Conservation (phyloP, 2,888 invertebrate species). For the Odontothrips loti region DNA sequence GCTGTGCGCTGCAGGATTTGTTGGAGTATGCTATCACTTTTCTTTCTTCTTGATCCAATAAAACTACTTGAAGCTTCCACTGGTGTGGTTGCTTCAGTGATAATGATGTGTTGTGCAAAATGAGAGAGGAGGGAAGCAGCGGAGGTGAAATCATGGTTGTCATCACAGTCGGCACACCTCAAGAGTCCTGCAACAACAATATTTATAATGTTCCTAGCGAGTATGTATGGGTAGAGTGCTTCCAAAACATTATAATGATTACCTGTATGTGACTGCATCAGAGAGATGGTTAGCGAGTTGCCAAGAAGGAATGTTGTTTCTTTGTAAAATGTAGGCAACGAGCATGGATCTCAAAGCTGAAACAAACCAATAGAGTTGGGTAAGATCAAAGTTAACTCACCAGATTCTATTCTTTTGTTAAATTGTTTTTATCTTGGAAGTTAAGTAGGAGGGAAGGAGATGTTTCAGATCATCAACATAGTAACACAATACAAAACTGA, state of each 20-base stretch:
- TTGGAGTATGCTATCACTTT: slow-evolving; percentile 28
- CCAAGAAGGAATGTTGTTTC: neutral
- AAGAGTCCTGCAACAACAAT: neutral
- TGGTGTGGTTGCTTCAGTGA: slow-evolving; percentile 29
- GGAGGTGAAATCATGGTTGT: slow-evolving; percentile 42
- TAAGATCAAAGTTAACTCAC: neutral
- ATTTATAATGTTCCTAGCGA: too few species aligned
- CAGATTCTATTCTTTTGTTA: neutral
- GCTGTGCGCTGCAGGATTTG: slow-evolving; percentile 25
- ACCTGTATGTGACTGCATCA: neutral
- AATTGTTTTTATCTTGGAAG: neutral
- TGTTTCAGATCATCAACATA: neutral
- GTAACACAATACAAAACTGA: neutral
- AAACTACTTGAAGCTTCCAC: slow-evolving; percentile 24
- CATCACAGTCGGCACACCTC: slow-evolving; percentile 39
- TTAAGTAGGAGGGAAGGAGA: neutral
- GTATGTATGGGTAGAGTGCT: too few species aligned
- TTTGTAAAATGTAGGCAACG: neutral
- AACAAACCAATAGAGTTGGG: neutral
- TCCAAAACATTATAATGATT: neutral
- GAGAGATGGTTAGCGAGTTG: neutral
- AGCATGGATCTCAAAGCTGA: neutral
- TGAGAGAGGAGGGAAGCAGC: slow-evolving; percentile 45
- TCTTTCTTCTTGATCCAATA: neutral
- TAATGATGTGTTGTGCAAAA: slow-evolving; percentile 44